Evolutionary conservation across 2,888 invertebrate species (phyloP), one percentile per base, ranked within the genome.

Genomic region (Myathropa florea): DNA sequence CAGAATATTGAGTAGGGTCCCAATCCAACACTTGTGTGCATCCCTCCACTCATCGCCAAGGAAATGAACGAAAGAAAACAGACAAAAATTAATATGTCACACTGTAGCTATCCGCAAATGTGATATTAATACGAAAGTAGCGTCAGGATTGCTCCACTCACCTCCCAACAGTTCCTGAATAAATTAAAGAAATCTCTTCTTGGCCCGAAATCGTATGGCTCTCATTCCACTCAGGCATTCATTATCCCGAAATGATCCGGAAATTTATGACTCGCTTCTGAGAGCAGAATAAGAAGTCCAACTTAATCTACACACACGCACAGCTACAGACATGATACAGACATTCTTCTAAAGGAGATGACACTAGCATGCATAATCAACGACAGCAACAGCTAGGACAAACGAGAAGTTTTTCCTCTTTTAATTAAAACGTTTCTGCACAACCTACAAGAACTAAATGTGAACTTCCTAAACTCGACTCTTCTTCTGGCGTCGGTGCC

Each of bases 371-470:
- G 75, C 65, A 76, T 63, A 65, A 39, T 67, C 65, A 67, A 76
- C 59, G 59, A 36, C 75, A 65, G 23, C 26, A 28, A 14, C 23
- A 30, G 61, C 30, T 33, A 36, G 10, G 63, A 70, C 55, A 39
- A n/a, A 53, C 18, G 6, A 14, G 18, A 77, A 63, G 24, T 53
- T 78, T 70, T 78, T 70, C 61, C 36, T 70, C 28, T 70, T 78
- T 78, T 78, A 78, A 78, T 78, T 63, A 78, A 78, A 78, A 70
- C 70, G 70, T 70, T 78, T 70, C 78, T 36, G 70, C 55, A 78
- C 68, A 36, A 33, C 53, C 65, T 61, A 61, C 26, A 26, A 68
- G 21, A 39, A 23, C 39, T 36, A 70, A 78, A 70, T 70, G 70
- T 39, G 63, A 78, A 78, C 70, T 68, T 78, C 28, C 78, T 23